phyloP scores from a whole-genome alignment of 2,888 invertebrate genomes.

The Pyrochroa serraticornis region DNA sequence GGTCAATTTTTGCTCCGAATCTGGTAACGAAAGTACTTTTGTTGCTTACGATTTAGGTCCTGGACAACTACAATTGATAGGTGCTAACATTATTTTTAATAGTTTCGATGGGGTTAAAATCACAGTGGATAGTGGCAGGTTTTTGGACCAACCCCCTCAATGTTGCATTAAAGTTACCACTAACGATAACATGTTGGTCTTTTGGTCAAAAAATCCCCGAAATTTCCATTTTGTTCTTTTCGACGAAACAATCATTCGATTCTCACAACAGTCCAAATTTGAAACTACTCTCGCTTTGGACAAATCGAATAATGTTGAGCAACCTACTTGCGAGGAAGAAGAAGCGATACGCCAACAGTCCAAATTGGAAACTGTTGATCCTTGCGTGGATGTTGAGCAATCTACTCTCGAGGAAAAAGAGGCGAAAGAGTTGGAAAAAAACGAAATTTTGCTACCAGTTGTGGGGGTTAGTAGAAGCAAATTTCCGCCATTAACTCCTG shows the following conservation, averaged over 20 bases:
- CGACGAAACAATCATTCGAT: constrained; percentile 40
- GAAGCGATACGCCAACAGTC: no score
- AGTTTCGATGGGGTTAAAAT: constrained; percentile 45
- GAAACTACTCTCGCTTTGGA: background rate
- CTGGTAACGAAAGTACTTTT: constrained; percentile 15
- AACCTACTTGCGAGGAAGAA: no score
- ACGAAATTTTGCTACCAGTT: background rate
- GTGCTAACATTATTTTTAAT: constrained; percentile 41
- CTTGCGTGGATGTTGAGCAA: no score
- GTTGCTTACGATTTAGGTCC: constrained; percentile 42
- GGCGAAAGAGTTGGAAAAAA: background rate
- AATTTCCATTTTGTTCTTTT: constrained; percentile 35
- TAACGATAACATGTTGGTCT: constrained; percentile 32
- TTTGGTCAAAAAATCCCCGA: constrained; percentile 34
- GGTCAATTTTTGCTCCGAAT: constrained; percentile 7
- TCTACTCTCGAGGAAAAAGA: background rate
- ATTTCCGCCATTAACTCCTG: no score
- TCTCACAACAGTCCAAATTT: constrained; percentile 23
- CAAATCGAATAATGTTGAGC: background rate
- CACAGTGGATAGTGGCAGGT: constrained; percentile 40
- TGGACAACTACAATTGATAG: constrained; percentile 35
- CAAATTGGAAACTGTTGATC: no score
- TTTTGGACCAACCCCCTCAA: constrained; percentile 36
- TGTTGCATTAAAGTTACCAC: constrained; percentile 37
- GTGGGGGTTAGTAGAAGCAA: no score